Conservation (phyloP, 2,888 invertebrate genomes). For the Vanessa cardui region DNA sequence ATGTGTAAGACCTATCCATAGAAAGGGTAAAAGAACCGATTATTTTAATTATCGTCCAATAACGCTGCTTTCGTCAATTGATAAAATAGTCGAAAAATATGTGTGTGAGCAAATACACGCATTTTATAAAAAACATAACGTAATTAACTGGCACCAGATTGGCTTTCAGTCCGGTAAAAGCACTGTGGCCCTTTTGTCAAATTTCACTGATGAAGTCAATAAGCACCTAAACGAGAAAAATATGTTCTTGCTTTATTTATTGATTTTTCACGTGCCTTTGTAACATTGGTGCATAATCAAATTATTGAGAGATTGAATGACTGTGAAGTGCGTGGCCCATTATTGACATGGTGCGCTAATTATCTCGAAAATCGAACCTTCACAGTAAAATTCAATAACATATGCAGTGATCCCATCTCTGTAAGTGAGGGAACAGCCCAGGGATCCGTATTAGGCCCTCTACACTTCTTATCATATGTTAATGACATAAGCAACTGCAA, state of each 20-base stretch:
- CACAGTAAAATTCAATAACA: not conserved
- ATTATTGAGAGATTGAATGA: too few species aligned
- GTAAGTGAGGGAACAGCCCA: not conserved
- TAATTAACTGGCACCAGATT: not conserved
- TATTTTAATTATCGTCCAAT: not conserved
- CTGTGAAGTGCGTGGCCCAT: too few species aligned
- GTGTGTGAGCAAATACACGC: not conserved
- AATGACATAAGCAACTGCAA: not conserved
- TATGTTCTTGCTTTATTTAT: too few species aligned
- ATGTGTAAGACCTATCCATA: not conserved
- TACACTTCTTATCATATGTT: not conserved
- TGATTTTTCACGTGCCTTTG: too few species aligned
- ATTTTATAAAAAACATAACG: not conserved
- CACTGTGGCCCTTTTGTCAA: not conserved
- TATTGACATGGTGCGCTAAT: too few species aligned
- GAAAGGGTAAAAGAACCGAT: constrained; percentile 1
- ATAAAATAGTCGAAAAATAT: constrained; percentile 4
- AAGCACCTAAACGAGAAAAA: not conserved
- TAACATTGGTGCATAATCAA: too few species aligned
- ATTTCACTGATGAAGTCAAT: not conserved
- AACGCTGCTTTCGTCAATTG: not conserved
- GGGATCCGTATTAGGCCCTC: constrained; percentile 1
- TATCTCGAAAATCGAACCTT: too few species aligned
- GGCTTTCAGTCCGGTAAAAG: not conserved
- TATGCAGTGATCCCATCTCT: not conserved